phyloP scores from a whole-genome alignment of 2,797 vertebrate genomes.

The Propithecus perrieri region DNA sequence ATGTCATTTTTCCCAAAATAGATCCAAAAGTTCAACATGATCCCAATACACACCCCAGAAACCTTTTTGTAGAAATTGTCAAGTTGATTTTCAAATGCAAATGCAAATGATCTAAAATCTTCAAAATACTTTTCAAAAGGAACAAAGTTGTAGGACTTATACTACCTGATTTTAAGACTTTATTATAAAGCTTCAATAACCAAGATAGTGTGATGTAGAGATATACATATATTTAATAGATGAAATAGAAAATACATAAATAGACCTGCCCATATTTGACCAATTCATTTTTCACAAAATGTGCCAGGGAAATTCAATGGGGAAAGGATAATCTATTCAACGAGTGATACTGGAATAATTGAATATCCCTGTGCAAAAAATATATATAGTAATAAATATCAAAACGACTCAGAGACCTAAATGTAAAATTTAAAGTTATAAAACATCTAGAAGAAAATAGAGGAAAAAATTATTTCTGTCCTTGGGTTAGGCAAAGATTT shows the following conservation, averaged over 20 bases:
- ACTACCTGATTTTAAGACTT: not conserved
- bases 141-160: not conserved
- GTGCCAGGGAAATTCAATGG: not conserved
- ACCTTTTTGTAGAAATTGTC: not conserved
- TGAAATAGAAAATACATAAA: not conserved
- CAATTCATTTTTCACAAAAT: not conserved
- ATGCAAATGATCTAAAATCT: constrained; percentile 1
- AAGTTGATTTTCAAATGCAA: not conserved
- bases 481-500: not conserved
- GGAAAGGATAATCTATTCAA: not conserved
- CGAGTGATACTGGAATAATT: not conserved
- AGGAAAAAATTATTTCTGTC: not conserved
- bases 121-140: not conserved
- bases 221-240: not conserved
- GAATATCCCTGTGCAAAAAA: not conserved
- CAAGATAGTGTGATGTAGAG: not conserved
- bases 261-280: not conserved
- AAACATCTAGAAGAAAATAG: not conserved
- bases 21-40: not conserved
- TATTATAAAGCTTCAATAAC: not conserved
- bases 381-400: not conserved
- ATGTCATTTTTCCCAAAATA: not conserved
- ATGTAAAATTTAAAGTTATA: not conserved
- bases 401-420: not conserved
- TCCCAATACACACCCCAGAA: not conserved